These are phyloP conservation scores for Ambastaia sidthimunki DNA, from an alignment of 2,797 vertebrate species.

Conservation along the genomic window DNA sequence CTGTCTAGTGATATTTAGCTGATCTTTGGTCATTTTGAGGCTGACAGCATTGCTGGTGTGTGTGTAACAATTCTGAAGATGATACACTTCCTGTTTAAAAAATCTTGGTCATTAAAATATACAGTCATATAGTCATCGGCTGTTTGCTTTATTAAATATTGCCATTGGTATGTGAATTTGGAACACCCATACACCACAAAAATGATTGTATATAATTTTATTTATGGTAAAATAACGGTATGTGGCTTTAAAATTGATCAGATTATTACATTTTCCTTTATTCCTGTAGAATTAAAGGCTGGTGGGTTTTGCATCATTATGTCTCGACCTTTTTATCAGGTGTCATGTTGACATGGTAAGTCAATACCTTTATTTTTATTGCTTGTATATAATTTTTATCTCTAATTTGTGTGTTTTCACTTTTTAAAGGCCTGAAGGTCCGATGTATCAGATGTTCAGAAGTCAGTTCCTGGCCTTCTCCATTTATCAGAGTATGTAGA, in stretches of 20 bases:
- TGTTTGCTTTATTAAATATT: too few relatives aligned
- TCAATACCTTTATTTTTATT: not conserved
- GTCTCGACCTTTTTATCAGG: constrained; percentile 97
- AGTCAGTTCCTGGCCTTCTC: constrained; percentile 96
- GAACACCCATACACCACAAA: not conserved
- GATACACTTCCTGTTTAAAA: not conserved
- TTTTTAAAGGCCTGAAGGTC: constrained; percentile 88
- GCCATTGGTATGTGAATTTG: too few relatives aligned
- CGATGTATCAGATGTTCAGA: constrained; percentile 96
- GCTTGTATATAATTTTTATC: not conserved
- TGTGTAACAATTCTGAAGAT: not conserved
- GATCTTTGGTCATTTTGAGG: not conserved
- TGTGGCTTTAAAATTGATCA: not conserved
- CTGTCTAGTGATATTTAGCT: not conserved
- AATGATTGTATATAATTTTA: not conserved
- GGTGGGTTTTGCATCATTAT: constrained; percentile 99
- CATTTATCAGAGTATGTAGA: constrained; percentile 95
- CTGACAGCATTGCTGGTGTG: not conserved
- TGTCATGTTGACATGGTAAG: constrained; percentile 98
- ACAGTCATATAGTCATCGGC: too few relatives aligned
- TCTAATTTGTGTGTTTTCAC: constrained; percentile 30
- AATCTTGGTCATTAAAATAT: not conserved
- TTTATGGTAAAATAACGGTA: too few relatives aligned
- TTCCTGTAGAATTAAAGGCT: constrained; percentile 90
- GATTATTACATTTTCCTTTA: not conserved